A percentile compares a stretch with the other conserved stretches of the same genome.
phyloP scores from a whole-genome alignment of 2,888 invertebrate genomes.

The Leptinotarsa peninsularis region DNA sequence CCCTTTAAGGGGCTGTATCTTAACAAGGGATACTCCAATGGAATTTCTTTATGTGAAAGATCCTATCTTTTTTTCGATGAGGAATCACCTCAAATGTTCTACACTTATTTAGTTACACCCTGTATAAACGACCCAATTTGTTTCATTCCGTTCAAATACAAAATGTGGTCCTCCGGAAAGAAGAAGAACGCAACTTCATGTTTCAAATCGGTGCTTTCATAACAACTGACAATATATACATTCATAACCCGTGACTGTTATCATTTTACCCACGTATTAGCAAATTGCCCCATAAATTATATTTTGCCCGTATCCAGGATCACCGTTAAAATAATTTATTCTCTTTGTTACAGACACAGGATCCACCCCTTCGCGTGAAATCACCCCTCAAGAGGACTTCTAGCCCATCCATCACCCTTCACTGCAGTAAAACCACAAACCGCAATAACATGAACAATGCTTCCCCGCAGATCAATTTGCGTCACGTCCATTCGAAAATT shows the following conservation, averaged over 20 bases:
- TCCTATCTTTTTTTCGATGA: too few relatives aligned
- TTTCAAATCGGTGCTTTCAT: too few relatives aligned
- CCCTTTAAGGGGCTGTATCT: too few relatives aligned
- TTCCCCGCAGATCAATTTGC: conserved; percentile 35
- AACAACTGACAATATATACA: not conserved
- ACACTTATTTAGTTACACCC: too few relatives aligned
- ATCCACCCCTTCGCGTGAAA: conserved; percentile 27
- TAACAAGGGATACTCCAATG: too few relatives aligned
- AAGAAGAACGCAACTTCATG: not conserved
- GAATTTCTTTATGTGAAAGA: too few relatives aligned
- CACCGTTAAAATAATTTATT: conserved; percentile 11
- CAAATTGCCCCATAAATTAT: not conserved
- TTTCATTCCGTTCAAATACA: too few relatives aligned
- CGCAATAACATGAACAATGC: conserved; percentile 40
- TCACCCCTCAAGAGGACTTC: conserved; percentile 21
- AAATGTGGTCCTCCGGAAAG: too few relatives aligned
- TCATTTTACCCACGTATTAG: not conserved
- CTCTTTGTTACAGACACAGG: conserved; percentile 41
- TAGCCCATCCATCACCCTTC: not conserved
- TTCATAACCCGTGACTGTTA: not conserved
- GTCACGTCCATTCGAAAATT: conserved; percentile 20
- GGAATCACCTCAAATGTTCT: too few relatives aligned
- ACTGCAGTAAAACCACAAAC: conserved; percentile 7
- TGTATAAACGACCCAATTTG: too few relatives aligned
- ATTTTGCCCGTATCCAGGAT: not conserved